A percentile compares a stretch with the other conserved stretches of the same genome.
Evolutionary conservation across 2,797 vertebrate genomes (phyloP).

Genomic region (Sebastes nivosus): DNA sequence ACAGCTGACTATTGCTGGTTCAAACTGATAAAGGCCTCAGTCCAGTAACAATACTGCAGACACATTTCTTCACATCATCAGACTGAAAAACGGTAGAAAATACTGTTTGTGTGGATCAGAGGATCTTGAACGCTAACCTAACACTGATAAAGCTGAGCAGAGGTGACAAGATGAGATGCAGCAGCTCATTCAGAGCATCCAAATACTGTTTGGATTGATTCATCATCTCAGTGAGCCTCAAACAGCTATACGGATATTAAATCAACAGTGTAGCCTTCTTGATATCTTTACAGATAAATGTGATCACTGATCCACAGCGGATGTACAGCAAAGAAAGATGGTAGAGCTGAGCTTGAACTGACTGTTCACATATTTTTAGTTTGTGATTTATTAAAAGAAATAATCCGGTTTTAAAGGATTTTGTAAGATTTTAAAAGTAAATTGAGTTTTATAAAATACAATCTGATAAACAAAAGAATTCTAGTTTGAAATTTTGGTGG

Average conservation of each 20-base stretch:
- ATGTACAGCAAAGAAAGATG: not conserved
- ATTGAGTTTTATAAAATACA: not conserved
- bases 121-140: not conserved
- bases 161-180: not conserved
- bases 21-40: not conserved
- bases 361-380: not conserved
- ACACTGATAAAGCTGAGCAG: not conserved
- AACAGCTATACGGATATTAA: not conserved
- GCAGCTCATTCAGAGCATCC: not conserved
- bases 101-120: not conserved
- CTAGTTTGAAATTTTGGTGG: not conserved
- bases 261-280: not conserved
- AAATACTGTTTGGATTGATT: not conserved
- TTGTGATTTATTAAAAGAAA: not conserved
- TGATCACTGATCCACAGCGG: not conserved
- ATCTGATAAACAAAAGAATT: too few relatives aligned
- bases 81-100: not conserved
- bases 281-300: not conserved
- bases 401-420: not conserved
- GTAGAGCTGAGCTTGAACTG: not conserved
- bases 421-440: not conserved
- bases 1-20: not conserved
- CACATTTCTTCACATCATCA: not conserved
- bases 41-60: not conserved
- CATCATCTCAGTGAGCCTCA: not conserved